These are phyloP conservation scores for Zele albiditarsus DNA, from an alignment of 2,888 invertebrate genomes.

Conservation along the genomic window DNA sequence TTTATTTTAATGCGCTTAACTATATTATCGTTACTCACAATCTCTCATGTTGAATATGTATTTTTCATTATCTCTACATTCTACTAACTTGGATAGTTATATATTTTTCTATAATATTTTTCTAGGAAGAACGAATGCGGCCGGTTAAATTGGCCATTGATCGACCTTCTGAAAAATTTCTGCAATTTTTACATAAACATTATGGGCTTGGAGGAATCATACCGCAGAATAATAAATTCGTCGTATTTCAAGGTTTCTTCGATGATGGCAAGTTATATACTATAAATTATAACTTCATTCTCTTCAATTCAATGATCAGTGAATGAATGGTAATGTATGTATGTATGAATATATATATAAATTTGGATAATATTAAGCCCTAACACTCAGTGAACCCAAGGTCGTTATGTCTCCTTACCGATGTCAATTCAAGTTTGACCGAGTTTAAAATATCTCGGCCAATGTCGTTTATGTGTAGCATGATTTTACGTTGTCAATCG, in stretches of 20 bases:
- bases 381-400: constrained; percentile 50
- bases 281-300: neutral
- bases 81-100: constrained; percentile 2
- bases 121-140: constrained; percentile 79
- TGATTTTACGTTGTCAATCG: constrained; percentile 37
- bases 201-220: constrained; percentile 80
- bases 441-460: constrained; percentile 59
- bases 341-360: neutral
- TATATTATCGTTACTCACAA: neutral
- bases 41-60: neutral
- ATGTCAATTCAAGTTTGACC: constrained; percentile 49
- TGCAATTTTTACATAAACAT: constrained; percentile 88
- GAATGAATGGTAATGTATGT: neutral
- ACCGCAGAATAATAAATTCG: constrained; percentile 91
- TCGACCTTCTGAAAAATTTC: constrained; percentile 91
- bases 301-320: neutral
- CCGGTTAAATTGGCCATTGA: constrained; percentile 91
- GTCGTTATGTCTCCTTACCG: constrained; percentile 46
- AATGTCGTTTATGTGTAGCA: constrained; percentile 53
- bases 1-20: neutral
- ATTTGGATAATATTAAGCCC: constrained; percentile 28
- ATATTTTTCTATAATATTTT: no score
- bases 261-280: constrained; percentile 63
- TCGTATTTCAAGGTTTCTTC: constrained; percentile 89
- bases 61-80: neutral